Conservation (phyloP, 35 echinoderm and acorn worm species). For the Chiridota heheva region DNA sequence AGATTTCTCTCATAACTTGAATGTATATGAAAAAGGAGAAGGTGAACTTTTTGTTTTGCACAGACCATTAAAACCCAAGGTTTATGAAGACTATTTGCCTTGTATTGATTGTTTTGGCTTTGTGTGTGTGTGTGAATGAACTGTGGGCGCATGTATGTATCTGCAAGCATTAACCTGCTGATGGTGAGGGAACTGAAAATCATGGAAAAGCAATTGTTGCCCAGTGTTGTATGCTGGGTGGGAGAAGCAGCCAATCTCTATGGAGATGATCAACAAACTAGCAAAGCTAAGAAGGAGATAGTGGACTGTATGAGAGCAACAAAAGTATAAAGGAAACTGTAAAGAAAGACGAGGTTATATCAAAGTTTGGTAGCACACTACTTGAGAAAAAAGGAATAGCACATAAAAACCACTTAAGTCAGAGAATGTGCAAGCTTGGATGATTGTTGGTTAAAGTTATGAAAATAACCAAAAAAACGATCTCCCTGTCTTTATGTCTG, state of each 20-base stretch:
- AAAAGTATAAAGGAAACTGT: slow-evolving; percentile 11
- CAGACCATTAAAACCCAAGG: background rate
- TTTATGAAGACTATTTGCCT: slow-evolving; percentile 27
- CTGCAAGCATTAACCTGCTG: slow-evolving; percentile 19
- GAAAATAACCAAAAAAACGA: background rate
- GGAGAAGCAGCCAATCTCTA: background rate
- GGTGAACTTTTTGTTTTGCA: slow-evolving; percentile 14
- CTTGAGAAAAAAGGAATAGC: background rate
- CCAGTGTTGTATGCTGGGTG: slow-evolving; percentile 20
- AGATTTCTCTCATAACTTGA: slow-evolving; percentile 24
- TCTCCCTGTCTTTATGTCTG: background rate
- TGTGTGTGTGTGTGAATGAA: slow-evolving; percentile 4
- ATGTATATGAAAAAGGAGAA: slow-evolving; percentile 27
- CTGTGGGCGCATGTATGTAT: slow-evolving; percentile 7
- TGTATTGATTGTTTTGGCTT: slow-evolving; percentile 36
- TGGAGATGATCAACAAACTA: background rate
- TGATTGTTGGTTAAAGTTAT: slow-evolving; percentile 3
- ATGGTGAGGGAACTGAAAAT: slow-evolving; percentile 32
- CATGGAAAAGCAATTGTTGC: slow-evolving; percentile 12
- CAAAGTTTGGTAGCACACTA: slow-evolving; percentile 1
- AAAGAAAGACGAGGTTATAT: background rate
- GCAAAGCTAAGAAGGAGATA: background rate
- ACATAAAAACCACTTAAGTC: background rate
- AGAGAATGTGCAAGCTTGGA: slow-evolving; percentile 1
- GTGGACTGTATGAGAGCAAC: background rate